Evolutionary conservation across 2,888 invertebrate genomes (phyloP).

Genomic region (Drosophila koepferae): DNA sequence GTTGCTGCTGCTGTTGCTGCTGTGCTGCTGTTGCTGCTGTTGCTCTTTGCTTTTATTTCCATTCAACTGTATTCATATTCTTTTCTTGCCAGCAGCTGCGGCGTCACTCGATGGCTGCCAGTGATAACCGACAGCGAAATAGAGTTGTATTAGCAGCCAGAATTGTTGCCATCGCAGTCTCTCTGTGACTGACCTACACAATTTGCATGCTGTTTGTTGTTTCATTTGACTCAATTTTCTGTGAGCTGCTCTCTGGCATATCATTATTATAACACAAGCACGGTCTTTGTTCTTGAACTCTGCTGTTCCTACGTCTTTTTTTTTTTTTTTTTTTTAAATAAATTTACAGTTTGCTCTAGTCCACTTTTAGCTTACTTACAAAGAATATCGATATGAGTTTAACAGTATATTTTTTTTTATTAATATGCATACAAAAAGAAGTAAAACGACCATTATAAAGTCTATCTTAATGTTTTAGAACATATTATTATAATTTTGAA

Average conservation of each 20-base stretch:
- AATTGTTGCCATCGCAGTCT: constrained; percentile 31
- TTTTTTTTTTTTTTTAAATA: not conserved
- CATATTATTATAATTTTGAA: too few relatives aligned
- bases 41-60: constrained; percentile 36
- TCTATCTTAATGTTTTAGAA: not conserved
- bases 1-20: constrained; percentile 25
- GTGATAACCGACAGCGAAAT: constrained; percentile 42
- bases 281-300: constrained; percentile 37
- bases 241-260: constrained; percentile 1
- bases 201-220: constrained; percentile 36
- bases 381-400: not conserved
- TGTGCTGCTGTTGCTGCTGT: not conserved
- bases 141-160: constrained; percentile 49
- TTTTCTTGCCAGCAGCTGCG: constrained; percentile 57
- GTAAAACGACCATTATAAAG: not conserved
- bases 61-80: constrained; percentile 61
- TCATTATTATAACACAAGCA: constrained; percentile 32
- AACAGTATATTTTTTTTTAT: not conserved
- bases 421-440: too few relatives aligned
- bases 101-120: constrained; percentile 26
- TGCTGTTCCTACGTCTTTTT: not conserved
- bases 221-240: constrained; percentile 8
- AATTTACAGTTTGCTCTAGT: constrained; percentile 20
- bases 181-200: constrained; percentile 44
- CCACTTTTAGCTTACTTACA: constrained; percentile 6